These are phyloP conservation scores for Bubo scandiacus DNA, from an alignment of 2,113 vertebrate genomes.

Conservation along the genomic window DNA sequence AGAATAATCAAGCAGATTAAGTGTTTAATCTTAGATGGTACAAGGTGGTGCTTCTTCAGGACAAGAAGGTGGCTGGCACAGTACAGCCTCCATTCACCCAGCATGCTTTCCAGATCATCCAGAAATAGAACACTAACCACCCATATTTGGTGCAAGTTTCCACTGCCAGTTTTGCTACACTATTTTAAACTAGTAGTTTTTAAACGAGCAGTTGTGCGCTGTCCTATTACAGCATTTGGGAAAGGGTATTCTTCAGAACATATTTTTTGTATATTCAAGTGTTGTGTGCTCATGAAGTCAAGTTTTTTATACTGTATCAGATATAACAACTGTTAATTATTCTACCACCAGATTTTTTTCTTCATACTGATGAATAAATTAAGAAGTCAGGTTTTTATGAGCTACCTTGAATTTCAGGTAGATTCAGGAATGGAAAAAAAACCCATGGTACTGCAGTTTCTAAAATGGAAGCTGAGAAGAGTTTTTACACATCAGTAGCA, in stretches of 20 bases:
- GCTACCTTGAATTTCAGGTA: constrained; percentile 13
- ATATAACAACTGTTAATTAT: constrained; percentile 64
- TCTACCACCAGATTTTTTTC: constrained; percentile 47
- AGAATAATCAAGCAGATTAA: neutral
- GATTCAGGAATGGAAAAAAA: neutral
- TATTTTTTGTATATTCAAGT: constrained; percentile 35
- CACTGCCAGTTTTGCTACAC: neutral
- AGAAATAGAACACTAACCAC: neutral
- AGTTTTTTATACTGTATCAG: constrained; percentile 47
- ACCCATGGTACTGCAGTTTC: neutral
- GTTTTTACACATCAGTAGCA: neutral
- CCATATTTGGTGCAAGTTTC: neutral
- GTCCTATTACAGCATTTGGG: neutral
- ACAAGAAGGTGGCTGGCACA: neutral
- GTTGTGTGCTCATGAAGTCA: constrained; percentile 28
- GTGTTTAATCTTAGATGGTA: neutral
- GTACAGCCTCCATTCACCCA: neutral
- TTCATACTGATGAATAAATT: constrained; percentile 61
- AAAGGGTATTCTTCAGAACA: neutral
- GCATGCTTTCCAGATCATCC: neutral
- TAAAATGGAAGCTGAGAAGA: neutral
- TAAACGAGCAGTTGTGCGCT: neutral
- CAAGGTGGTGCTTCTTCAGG: neutral
- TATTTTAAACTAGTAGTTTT: neutral
- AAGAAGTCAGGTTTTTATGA: constrained; percentile 50